Evolutionary conservation across 1,140 invertebrate species (phyloP), one percentile per base, ranked within the genome.

Genomic region (Aphis craccivora): DNA sequence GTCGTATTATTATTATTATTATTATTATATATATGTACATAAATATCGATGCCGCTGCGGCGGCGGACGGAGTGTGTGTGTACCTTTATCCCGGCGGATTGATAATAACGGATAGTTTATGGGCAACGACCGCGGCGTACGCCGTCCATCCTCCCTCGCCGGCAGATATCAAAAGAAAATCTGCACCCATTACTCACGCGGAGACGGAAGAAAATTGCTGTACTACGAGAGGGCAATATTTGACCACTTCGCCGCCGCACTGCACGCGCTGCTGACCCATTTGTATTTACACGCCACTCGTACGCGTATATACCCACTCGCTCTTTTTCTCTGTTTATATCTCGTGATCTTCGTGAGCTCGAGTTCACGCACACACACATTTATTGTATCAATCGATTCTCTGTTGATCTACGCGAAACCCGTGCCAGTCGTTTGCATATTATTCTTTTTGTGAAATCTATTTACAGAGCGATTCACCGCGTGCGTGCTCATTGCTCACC

Each of bases 21-120:
- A 30, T 60, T 25, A 60, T 60, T 55, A 86, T 43, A 25, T 84
- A 84, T 84, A 11, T 86, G 45, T 81, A 83, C 23, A 83, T 83
- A 83, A 43, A 83, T 48, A 88, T 89, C 53, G n/a, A 76, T 76
- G n/a, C n/a, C 30, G 30, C 14, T 3, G 30, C 4, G 11, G 60
- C 11, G 30, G 7, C 53, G 84, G 30, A 48, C 30, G 43, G 37
- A 30, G 20, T 67, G 9, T 60, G 7, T 60, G 25, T 40, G 3
- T 91, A 81, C 91, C 45, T 91, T 92, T 93, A 86, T 93, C 48
- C 91, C 88, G 53, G 45, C 25, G 35, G 91, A 93, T 93, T 92
- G 91, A 93, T 93, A 93, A 93, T 93, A 93, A 93, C 91, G 91
- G 91, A 86, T 84, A 55, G 91, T 93, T 93, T 93, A 93, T 86